These are phyloP conservation scores for Limnephilus rhombicus DNA, from an alignment of 2,888 invertebrate genomes.

Conservation along the genomic window DNA sequence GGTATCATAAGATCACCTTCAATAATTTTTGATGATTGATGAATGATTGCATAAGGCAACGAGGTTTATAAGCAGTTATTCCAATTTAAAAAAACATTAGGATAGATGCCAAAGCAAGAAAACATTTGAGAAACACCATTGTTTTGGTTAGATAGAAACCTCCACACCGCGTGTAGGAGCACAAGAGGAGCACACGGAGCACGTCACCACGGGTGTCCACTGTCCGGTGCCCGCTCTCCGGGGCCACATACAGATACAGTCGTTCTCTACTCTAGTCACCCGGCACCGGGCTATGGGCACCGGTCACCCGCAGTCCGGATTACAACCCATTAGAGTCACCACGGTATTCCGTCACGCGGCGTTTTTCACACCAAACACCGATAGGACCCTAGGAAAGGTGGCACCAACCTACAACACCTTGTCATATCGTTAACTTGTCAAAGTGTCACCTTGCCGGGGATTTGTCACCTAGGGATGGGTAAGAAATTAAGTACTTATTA, in stretches of 20 bases:
- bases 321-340: slow-evolving; percentile 33
- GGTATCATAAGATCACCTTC: too few relatives aligned
- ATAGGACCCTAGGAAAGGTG: not conserved
- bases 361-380: slow-evolving; percentile 5
- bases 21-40: too few relatives aligned
- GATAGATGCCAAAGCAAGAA: not conserved
- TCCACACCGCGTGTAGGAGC: not conserved
- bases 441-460: not conserved
- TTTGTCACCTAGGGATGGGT: not conserved
- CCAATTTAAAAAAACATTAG: not conserved
- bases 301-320: not conserved
- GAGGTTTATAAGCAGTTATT: too few relatives aligned
- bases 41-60: too few relatives aligned
- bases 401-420: not conserved
- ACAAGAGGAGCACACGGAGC: not conserved
- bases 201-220: slow-evolving; percentile 7
- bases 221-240: not conserved
- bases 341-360: slow-evolving; percentile 10
- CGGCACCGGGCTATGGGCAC: not conserved
- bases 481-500: not conserved
- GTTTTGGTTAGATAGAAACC: not conserved
- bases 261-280: not conserved
- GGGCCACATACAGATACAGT: not conserved
- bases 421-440: not conserved
- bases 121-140: not conserved